phyloP scores from a whole-genome alignment of 2,888 invertebrate genomes.

The Cephonodes hylas region DNA sequence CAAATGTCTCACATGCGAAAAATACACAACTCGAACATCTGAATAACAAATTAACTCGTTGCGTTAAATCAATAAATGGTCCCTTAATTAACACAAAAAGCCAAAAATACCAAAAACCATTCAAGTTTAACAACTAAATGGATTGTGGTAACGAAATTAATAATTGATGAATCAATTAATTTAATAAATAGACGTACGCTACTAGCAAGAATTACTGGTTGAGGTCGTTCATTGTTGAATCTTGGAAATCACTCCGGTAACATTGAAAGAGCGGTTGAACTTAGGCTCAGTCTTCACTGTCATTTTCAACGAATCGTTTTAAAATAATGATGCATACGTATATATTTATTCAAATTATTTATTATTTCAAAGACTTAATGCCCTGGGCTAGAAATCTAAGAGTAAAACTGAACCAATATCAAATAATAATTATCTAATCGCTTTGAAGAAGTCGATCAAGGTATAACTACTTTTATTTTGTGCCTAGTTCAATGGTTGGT shows the following conservation, averaged over 20 bases:
- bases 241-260: conserved; percentile 43
- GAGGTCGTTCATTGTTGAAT: conserved; percentile 59
- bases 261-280: conserved; percentile 39
- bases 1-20: conserved; percentile 4
- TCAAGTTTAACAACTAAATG: conserved; percentile 25
- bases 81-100: conserved; percentile 27
- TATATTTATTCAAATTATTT: too few relatives aligned
- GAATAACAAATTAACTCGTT: conserved; percentile 25
- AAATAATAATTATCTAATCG: too few relatives aligned
- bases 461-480: too few relatives aligned
- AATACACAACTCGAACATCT: conserved; percentile 13
- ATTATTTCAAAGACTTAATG: too few relatives aligned
- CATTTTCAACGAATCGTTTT: neutral
- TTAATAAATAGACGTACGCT: conserved; percentile 44
- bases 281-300: conserved; percentile 5
- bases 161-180: conserved; percentile 46
- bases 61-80: conserved; percentile 22
- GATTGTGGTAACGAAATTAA: conserved; percentile 28
- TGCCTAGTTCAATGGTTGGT: too few relatives aligned
- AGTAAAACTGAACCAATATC: too few relatives aligned
- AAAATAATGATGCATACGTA: too few relatives aligned
- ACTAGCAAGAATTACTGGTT: conserved; percentile 41
- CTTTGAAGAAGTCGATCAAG: too few relatives aligned
- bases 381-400: too few relatives aligned
- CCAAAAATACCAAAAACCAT: conserved; percentile 21